These are phyloP conservation scores for Lasiurus borealis DNA, from an alignment of 2,113 vertebrate genomes.

Conservation along the genomic window DNA sequence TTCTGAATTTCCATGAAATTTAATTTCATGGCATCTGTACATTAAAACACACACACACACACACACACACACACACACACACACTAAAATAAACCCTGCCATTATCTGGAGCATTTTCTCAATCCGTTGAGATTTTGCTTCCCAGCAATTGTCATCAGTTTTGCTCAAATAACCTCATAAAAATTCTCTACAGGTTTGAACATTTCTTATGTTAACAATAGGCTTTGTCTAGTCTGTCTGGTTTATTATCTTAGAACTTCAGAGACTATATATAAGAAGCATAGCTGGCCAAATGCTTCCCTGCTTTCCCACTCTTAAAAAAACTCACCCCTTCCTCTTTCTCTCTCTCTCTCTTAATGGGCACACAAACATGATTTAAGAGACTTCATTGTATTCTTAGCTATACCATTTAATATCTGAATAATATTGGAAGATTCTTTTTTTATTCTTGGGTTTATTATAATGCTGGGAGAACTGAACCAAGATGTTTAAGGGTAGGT, in stretches of 20 bases:
- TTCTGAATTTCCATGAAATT: constrained; percentile 43
- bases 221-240: neutral
- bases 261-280: neutral
- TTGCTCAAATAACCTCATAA: neutral
- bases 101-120: neutral
- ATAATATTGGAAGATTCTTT: neutral
- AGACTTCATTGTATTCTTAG: neutral
- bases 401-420: neutral
- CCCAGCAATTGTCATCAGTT: neutral
- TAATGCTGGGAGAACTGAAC: neutral
- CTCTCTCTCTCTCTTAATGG: neutral
- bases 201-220: neutral
- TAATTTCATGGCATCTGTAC: neutral
- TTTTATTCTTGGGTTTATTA: neutral
- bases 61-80: neutral
- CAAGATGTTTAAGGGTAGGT: neutral
- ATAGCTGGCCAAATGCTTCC: neutral
- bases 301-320: neutral
- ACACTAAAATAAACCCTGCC: neutral
- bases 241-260: neutral
- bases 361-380: neutral
- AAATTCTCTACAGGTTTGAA: neutral
- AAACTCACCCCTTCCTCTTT: neutral
- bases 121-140: neutral
- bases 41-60: neutral